These are phyloP conservation scores for Galeopsomyia nigrocyanea DNA, from an alignment of 2,888 invertebrate genomes.

Conservation along the genomic window DNA sequence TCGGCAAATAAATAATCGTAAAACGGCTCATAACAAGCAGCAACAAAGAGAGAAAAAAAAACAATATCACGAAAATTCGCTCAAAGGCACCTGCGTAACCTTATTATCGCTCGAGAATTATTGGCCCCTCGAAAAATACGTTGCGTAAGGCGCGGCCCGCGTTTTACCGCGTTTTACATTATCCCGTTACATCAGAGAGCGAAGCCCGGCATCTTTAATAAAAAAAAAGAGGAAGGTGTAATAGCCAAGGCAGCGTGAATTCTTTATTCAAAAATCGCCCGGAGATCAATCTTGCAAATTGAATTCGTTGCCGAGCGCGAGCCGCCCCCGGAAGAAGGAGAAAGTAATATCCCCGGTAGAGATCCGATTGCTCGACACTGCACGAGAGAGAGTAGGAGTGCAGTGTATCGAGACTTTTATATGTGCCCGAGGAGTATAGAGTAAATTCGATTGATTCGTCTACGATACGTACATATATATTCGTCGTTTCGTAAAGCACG, in stretches of 20 bases:
- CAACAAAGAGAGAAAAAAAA: neutral
- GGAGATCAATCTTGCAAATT: conserved; percentile 45
- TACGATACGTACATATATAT: conserved; percentile 23
- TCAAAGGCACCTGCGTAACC: neutral
- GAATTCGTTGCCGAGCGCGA: conserved; percentile 16
- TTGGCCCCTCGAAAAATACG: neutral
- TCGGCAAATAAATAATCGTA: neutral
- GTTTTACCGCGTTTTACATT: conserved; percentile 1
- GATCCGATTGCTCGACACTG: conserved; percentile 31
- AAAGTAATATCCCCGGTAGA: conserved; percentile 41
- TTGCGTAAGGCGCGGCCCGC: conserved; percentile 18
- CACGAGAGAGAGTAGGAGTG: neutral
- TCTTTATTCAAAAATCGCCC: conserved; percentile 35
- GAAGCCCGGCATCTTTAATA: conserved; percentile 21
- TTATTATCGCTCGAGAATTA: neutral
- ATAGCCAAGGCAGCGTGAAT: conserved; percentile 10
- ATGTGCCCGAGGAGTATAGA: conserved; percentile 12
- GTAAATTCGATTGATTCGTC: conserved; percentile 48
- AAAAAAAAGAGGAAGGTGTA: conserved; percentile 12
- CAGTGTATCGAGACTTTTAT: conserved; percentile 26
- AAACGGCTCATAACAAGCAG: neutral
- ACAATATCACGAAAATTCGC: conserved; percentile 1
- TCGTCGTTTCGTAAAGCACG: neutral
- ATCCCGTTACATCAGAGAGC: conserved; percentile 16
- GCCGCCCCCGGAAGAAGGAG: conserved; percentile 10